Evolutionary conservation across 35 echinoderm and acorn worm genomes (phyloP).

Genomic region (Ptychodera flava): DNA sequence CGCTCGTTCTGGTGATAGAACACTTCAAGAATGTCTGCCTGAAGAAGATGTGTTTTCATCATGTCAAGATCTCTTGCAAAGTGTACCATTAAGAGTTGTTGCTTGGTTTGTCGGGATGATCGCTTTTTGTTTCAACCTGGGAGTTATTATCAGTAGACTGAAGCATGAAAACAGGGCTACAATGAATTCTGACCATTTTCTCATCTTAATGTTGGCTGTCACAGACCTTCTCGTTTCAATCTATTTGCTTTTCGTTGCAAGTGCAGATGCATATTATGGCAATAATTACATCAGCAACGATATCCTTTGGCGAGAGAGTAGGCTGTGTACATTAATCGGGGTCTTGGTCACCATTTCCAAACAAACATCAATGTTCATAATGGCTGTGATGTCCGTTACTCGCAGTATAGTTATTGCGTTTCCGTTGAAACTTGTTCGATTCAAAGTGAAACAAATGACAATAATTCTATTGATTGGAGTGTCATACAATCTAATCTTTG

Average conservation of each 20-base stretch:
- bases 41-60: background rate
- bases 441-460: background rate
- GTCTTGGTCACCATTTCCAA: background rate
- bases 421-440: background rate
- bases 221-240: background rate
- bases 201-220: background rate
- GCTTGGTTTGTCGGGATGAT: background rate
- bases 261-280: background rate
- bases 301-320: background rate
- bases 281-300: background rate
- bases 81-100: background rate
- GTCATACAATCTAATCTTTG: background rate
- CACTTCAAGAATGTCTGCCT: background rate
- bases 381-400: background rate
- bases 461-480: background rate
- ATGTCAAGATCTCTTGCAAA: background rate
- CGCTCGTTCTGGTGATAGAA: background rate
- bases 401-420: background rate
- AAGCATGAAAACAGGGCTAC: background rate
- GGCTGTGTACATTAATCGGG: background rate
- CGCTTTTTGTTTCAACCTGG: background rate
- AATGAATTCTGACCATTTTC: background rate
- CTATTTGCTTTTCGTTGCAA: background rate
- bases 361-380: background rate
- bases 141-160: background rate